phyloP scores from a whole-genome alignment of 2,888 invertebrate genomes.

The Morpho achilles region DNA sequence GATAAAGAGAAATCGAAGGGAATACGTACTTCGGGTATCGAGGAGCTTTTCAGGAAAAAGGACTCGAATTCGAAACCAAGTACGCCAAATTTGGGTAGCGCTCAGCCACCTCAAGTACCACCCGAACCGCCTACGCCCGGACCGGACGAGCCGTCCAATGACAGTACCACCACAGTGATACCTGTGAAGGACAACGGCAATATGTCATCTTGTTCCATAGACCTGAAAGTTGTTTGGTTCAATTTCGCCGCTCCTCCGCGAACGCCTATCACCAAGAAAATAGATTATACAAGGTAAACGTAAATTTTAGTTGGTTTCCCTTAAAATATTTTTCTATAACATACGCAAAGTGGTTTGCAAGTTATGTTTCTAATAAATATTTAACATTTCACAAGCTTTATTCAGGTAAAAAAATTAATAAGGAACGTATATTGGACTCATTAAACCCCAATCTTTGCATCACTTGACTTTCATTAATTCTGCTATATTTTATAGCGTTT shows the following conservation, averaged over 20 bases:
- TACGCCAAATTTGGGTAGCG: conserved; percentile 76
- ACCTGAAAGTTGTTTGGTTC: conserved; percentile 95
- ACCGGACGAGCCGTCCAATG: conserved; percentile 61
- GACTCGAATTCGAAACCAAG: conserved; percentile 80
- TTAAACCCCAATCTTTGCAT: too few relatives aligned
- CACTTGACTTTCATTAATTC: too few relatives aligned
- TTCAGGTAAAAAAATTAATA: too few relatives aligned
- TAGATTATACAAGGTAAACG: conserved; percentile 91
- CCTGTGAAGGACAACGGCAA: conserved; percentile 84
- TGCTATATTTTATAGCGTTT: too few relatives aligned
- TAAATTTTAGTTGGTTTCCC: neutral
- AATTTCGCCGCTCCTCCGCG: conserved; percentile 98
- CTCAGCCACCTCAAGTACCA: conserved; percentile 54
- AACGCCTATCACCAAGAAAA: conserved; percentile 95
- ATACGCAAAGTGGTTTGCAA: too few relatives aligned
- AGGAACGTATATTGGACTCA: too few relatives aligned
- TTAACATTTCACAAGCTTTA: too few relatives aligned
- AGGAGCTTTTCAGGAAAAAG: conserved; percentile 70
- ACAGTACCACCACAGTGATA: conserved; percentile 56
- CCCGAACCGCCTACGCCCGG: conserved; percentile 55
- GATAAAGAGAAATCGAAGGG: conserved; percentile 56
- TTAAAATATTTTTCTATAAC: too few relatives aligned
- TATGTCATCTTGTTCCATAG: conserved; percentile 91
- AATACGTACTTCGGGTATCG: conserved; percentile 61
- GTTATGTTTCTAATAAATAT: too few relatives aligned